phyloP scores from a whole-genome alignment of 2,113 vertebrate species.

The Microcebus ravelobensis region DNA sequence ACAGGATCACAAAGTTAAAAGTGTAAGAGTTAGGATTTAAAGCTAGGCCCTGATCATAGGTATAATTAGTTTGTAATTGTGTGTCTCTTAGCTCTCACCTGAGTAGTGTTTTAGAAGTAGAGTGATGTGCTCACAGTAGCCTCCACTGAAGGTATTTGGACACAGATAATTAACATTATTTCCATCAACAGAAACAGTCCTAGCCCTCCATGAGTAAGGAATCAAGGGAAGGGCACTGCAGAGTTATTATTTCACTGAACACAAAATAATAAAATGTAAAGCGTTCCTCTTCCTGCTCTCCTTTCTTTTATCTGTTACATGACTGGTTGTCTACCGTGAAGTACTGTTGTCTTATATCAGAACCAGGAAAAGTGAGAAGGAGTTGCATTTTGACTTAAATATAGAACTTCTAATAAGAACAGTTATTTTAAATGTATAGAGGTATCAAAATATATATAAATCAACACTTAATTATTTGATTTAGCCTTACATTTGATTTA shows the following conservation, averaged over 20 bases:
- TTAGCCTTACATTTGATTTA: background rate
- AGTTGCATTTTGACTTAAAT: conserved; percentile 29
- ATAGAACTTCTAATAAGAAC: conserved; percentile 1
- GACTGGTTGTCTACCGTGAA: background rate
- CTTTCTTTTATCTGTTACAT: background rate
- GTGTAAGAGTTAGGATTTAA: background rate
- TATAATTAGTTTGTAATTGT: background rate
- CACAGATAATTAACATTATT: background rate
- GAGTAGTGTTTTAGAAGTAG: background rate
- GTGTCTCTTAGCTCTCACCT: background rate
- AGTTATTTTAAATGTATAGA: conserved; percentile 12
- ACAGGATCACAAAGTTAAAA: background rate
- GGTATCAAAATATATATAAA: background rate
- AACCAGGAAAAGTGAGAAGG: background rate
- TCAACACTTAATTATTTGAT: background rate
- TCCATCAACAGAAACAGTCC: background rate
- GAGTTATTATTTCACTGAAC: conserved; percentile 9
- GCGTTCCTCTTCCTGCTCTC: background rate
- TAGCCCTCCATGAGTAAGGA: background rate
- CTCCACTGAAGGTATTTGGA: background rate
- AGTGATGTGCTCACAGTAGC: background rate
- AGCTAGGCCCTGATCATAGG: background rate
- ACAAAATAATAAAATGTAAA: background rate
- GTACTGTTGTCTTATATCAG: background rate
- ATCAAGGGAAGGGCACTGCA: background rate